Evolutionary conservation across 1,140 invertebrate genomes (phyloP), one percentile per base, ranked within the genome.

Genomic region (Heterodera carotae): DNA sequence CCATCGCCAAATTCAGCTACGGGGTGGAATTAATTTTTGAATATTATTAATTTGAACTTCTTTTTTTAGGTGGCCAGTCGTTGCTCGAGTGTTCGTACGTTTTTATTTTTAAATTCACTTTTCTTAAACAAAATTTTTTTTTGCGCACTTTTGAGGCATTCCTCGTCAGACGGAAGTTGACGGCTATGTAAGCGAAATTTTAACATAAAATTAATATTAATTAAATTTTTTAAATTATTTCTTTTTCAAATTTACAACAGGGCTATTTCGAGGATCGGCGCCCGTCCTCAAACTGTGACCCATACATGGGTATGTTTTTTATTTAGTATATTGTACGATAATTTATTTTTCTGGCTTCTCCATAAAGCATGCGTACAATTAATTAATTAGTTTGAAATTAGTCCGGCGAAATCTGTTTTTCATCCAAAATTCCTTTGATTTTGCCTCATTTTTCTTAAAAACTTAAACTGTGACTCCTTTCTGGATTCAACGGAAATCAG

Each of bases 191-290:
- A 70, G n/a, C n/a, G 76, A 82, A 43, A 43, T 15, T 68, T 69
- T 60, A 39, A 33, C 5, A 72, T 4, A 33, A 39, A 56, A 48
- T 29, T n/a, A 39, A 12, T 48, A 53, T 36, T 6, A 59, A 53
- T 22, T 72, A 29, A 15, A 12, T 56, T 29, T 53, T 25, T 56
- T 18, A 36, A 22, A 33, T 25, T 69, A 15, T 74, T 62, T 92
- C 12, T n/a, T n/a, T n/a, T n/a, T n/a, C n/a, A n/a, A n/a, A n/a
- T n/a, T n/a, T n/a, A n/a, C n/a, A n/a, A 39, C 36, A 92, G 85
- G 95, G 95, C 2, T 97, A 97, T 87, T 89, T 97, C 76, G 95
- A 98, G 88, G 95, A 98, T 88, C 90, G 95, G 77, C 90, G 95
- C 85, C 95, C 95, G 15, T 92, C 94, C 4, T 95, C 94, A 78